These are phyloP conservation scores for Phaenicophaeus curvirostris DNA, from an alignment of 2,797 vertebrate genomes.

Conservation along the genomic window DNA sequence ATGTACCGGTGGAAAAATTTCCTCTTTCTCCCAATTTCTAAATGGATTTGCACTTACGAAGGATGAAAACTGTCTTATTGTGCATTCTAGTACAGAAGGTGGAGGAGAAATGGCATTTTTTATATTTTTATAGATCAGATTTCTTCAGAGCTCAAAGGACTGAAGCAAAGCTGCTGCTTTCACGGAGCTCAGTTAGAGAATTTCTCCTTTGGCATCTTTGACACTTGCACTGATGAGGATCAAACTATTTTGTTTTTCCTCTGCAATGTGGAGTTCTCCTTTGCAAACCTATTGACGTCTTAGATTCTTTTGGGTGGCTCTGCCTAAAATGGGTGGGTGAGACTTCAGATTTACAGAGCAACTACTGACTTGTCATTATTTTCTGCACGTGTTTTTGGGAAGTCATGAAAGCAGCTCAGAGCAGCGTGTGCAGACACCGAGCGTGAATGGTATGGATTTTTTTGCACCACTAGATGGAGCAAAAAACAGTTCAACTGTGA, in stretches of 20 bases:
- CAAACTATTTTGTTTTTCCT: neutral
- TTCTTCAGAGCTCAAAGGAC: neutral
- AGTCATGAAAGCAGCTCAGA: neutral
- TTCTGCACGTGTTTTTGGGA: neutral
- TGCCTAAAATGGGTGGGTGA: neutral
- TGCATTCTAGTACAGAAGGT: neutral
- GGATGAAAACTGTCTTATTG: neutral
- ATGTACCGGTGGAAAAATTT: neutral
- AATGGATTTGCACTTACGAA: neutral
- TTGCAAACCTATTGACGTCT: neutral
- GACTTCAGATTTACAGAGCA: neutral
- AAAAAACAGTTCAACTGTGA: neutral
- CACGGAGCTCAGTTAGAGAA: neutral
- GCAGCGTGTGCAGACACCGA: accelerated
- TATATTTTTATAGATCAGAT: neutral
- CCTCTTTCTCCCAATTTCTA: neutral
- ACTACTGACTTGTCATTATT: neutral
- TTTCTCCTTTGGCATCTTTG: neutral
- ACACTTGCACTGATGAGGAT: neutral
- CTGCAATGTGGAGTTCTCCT: neutral
- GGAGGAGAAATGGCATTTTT: neutral
- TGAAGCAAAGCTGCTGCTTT: neutral
- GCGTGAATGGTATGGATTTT: neutral
- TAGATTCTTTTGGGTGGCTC: neutral
- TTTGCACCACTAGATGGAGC: conserved; percentile 17